Evolutionary conservation across 2,888 invertebrate genomes (phyloP).

Genomic region (Unio delphinus): DNA sequence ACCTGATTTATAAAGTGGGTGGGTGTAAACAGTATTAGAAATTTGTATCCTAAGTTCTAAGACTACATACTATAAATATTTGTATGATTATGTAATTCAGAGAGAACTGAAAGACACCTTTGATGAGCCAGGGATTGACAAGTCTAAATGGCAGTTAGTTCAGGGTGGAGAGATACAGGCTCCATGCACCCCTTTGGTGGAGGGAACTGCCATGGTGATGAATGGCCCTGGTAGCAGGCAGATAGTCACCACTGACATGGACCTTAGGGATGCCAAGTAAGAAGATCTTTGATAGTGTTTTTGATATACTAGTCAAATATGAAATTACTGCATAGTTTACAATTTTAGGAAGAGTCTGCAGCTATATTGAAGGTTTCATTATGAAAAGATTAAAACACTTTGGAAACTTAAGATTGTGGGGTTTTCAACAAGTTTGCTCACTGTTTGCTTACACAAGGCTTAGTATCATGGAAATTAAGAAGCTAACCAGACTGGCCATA

Average conservation of each 20-base stretch:
- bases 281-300: neutral
- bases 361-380: too few species aligned
- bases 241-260: constrained; percentile 64
- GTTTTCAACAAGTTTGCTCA: too few species aligned
- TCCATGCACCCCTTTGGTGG: constrained; percentile 61
- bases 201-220: constrained; percentile 64
- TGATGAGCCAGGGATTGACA: constrained; percentile 48
- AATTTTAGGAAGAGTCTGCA: too few species aligned
- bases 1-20: too few species aligned
- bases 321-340: too few species aligned
- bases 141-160: constrained; percentile 61
- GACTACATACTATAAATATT: neutral
- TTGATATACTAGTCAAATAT: neutral
- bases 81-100: constrained; percentile 36
- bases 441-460: too few species aligned
- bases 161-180: constrained; percentile 63
- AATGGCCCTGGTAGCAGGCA: constrained; percentile 61
- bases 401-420: too few species aligned
- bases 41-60: neutral
- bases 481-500: too few species aligned
- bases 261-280: constrained; percentile 69
- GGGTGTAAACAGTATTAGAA: too few species aligned
- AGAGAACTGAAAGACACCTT: constrained; percentile 67
- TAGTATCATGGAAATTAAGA: too few species aligned
- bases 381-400: too few species aligned